These are phyloP conservation scores for Gymnoscelis rufifasciata DNA, from an alignment of 2,888 invertebrate genomes.

Conservation along the genomic window DNA sequence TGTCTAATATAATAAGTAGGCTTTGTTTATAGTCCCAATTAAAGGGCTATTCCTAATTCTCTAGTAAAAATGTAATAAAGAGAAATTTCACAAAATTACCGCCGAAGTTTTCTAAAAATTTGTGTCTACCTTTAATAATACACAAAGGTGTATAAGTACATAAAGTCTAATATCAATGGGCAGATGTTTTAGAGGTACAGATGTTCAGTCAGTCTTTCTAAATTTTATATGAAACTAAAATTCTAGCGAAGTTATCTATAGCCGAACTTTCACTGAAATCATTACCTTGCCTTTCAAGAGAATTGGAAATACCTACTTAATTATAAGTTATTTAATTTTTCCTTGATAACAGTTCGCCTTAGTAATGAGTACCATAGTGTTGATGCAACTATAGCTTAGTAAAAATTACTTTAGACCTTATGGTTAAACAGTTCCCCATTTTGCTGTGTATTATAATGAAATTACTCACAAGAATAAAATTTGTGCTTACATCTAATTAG, in stretches of 20 bases:
- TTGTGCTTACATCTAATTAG: constrained; percentile 25
- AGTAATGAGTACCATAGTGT: not conserved
- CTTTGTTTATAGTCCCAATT: too few relatives aligned
- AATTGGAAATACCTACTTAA: too few relatives aligned
- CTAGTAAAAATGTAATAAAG: too few relatives aligned
- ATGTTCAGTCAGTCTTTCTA: constrained; percentile 68
- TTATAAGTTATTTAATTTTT: too few relatives aligned
- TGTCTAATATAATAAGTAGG: too few relatives aligned
- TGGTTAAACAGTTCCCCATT: constrained; percentile 38
- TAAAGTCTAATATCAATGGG: constrained; percentile 44
- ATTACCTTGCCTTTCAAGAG: too few relatives aligned
- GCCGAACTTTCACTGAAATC: not conserved
- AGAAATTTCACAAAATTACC: too few relatives aligned
- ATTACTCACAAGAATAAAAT: constrained; percentile 42
- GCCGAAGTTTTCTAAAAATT: not conserved
- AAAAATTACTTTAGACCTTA: not conserved
- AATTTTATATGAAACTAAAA: constrained; percentile 39
- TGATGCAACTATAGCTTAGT: not conserved
- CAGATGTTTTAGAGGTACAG: constrained; percentile 27
- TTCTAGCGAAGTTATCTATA: not conserved
- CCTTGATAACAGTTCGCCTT: too few relatives aligned
- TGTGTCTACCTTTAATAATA: constrained; percentile 8
- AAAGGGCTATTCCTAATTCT: too few relatives aligned
- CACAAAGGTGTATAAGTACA: constrained; percentile 56
- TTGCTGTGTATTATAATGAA: constrained; percentile 46